Evolutionary conservation across 1,140 invertebrate genomes (phyloP).

Genomic region (Habropoda laboriosa): DNA sequence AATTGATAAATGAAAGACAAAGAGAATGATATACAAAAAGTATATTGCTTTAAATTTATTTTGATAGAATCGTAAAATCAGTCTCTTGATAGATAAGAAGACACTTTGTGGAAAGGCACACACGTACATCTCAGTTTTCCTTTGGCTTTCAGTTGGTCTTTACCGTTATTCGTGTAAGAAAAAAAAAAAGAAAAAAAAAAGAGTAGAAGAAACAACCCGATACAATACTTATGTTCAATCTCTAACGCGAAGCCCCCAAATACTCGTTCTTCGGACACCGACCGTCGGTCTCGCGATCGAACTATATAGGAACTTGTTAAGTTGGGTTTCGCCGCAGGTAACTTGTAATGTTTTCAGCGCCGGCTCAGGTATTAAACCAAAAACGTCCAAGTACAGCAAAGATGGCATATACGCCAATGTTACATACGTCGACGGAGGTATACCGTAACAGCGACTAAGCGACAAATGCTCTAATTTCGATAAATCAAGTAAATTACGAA

Average conservation of each 20-base stretch:
- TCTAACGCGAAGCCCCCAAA: conserved; percentile 93
- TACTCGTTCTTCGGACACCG: conserved; percentile 90
- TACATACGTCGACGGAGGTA: conserved; percentile 84
- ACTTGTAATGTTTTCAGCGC: conserved; percentile 83
- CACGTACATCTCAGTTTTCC: conserved; percentile 43
- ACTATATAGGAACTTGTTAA: conserved; percentile 89
- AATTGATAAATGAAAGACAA: background rate
- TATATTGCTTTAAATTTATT: conserved; percentile 33
- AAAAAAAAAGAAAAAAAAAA: no score
- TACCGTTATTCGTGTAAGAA: background rate
- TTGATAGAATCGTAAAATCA: conserved; percentile 34
- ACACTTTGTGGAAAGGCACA: conserved; percentile 31
- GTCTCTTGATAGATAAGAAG: conserved; percentile 52
- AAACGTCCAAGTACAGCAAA: conserved; percentile 88
- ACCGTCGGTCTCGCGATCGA: conserved; percentile 94
- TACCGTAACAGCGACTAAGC: conserved; percentile 91
- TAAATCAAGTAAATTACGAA: conserved; percentile 85
- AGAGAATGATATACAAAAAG: background rate
- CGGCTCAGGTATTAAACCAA: conserved; percentile 86
- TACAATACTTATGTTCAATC: conserved; percentile 82
- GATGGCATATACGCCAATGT: conserved; percentile 82
- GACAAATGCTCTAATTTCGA: conserved; percentile 90
- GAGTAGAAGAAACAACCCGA: no score
- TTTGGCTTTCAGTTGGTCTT: conserved; percentile 43
- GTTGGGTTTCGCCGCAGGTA: conserved; percentile 81